Evolutionary conservation across 2,888 invertebrate genomes (phyloP).

Genomic region (Heliconius aoede): DNA sequence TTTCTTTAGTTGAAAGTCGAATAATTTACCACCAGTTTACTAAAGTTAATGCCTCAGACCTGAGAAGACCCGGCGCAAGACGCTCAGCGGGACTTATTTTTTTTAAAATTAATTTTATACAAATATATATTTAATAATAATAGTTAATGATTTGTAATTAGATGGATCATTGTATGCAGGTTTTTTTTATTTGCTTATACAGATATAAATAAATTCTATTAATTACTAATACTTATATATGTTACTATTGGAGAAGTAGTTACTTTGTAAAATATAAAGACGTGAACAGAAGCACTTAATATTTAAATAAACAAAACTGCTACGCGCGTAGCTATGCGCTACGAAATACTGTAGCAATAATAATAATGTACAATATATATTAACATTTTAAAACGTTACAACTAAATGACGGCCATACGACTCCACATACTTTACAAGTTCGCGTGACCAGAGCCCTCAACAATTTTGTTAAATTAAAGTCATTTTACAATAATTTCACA

Average conservation of each 20-base stretch:
- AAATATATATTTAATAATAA: no score
- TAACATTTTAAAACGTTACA: background rate
- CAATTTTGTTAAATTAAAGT: constrained; percentile 54
- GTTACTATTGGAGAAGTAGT: background rate
- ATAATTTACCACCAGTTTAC: no score
- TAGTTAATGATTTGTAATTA: background rate
- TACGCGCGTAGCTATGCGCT: constrained; percentile 33
- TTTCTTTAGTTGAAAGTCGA: no score
- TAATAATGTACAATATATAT: no score
- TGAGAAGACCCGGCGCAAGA: no score
- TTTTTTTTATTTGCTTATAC: background rate
- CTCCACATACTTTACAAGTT: constrained; percentile 3
- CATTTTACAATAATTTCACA: constrained; percentile 69
- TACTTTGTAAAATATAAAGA: background rate
- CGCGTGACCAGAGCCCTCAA: constrained; percentile 13
- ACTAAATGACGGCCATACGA: background rate
- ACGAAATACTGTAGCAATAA: background rate
- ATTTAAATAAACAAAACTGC: background rate
- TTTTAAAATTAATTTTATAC: no score
- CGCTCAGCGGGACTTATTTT: no score
- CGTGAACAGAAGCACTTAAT: background rate
- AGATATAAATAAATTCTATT: background rate
- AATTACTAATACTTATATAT: background rate
- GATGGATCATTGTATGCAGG: background rate
- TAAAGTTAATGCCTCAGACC: no score